Conservation (phyloP, 64 coral and sea anemone species). For the Actinia equina region DNA sequence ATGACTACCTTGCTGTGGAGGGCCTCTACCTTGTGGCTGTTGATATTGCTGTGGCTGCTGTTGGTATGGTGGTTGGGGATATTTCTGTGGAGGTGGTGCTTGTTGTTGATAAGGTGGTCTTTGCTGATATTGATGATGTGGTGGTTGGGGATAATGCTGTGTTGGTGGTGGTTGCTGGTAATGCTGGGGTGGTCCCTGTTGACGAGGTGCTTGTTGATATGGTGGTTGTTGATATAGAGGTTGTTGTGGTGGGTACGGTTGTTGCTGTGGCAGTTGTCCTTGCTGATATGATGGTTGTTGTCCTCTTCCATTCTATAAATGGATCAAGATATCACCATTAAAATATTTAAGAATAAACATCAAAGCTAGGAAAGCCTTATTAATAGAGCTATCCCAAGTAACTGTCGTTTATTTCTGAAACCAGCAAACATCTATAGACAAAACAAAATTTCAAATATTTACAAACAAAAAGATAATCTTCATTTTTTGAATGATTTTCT, state of each 20-base stretch:
- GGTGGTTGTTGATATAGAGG: conserved; percentile 11
- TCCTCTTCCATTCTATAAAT: conserved; percentile 26
- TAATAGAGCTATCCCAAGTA: too few species aligned
- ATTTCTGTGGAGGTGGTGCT: neutral
- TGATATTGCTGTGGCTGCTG: neutral
- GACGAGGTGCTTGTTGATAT: conserved; percentile 26
- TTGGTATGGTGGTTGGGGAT: neutral
- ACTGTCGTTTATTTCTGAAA: too few species aligned
- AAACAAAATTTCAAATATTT: too few species aligned
- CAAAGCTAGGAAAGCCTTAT: too few species aligned
- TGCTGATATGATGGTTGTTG: conserved; percentile 42
- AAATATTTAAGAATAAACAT: too few species aligned
- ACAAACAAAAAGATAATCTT: too few species aligned
- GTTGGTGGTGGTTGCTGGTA: conserved; percentile 33
- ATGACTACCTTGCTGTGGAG: neutral
- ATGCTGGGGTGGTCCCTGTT: neutral
- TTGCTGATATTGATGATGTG: neutral
- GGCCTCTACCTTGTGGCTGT: neutral
- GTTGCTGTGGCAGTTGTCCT: neutral
- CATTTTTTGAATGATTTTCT: neutral
- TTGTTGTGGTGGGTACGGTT: neutral
- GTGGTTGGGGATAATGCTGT: neutral
- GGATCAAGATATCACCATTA: neutral
- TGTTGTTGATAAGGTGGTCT: neutral
- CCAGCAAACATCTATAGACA: too few species aligned